Conservation (phyloP, 1,140 invertebrate species). For the Heterodera carotae region DNA sequence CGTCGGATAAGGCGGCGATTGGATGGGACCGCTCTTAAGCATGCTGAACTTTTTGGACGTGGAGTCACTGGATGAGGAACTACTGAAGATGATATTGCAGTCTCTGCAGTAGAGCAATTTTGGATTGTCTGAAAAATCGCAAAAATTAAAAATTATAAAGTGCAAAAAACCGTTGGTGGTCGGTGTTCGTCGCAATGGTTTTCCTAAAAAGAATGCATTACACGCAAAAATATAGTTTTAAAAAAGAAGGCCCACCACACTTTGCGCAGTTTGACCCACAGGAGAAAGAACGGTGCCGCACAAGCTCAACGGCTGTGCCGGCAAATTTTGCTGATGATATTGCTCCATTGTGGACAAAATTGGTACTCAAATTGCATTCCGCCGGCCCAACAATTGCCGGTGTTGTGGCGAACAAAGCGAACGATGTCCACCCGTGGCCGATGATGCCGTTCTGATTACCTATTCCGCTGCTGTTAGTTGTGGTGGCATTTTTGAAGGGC, state of each 20-base stretch:
- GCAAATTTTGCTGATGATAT: neutral
- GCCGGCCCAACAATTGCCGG: constrained; percentile 9
- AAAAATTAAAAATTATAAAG: constrained; percentile 17
- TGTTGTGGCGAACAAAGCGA: neutral
- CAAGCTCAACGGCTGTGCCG: neutral
- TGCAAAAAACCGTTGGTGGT: constrained; percentile 36
- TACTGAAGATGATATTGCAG: constrained; percentile 41
- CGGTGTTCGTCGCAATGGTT: constrained; percentile 30
- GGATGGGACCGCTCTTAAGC: constrained; percentile 23
- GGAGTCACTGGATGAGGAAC: constrained; percentile 9
- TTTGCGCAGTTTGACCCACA: constrained; percentile 20
- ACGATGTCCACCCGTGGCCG: neutral
- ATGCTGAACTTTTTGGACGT: constrained; percentile 29
- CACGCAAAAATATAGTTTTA: neutral
- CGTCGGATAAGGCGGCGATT: constrained; percentile 35
- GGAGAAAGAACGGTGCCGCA: constrained; percentile 3
- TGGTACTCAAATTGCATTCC: constrained; percentile 8
- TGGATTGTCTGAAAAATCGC: constrained; percentile 24
- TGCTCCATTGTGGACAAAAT: constrained; percentile 11
- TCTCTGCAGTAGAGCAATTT: constrained; percentile 39
- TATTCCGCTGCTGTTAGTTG: neutral
- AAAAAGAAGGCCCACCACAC: constrained; percentile 21
- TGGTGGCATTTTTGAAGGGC: constrained; percentile 5
- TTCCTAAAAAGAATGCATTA: constrained; percentile 1
- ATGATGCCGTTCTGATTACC: neutral